These are phyloP conservation scores for Arctopsyche grandis DNA, from an alignment of 1,140 invertebrate genomes.

Conservation along the genomic window DNA sequence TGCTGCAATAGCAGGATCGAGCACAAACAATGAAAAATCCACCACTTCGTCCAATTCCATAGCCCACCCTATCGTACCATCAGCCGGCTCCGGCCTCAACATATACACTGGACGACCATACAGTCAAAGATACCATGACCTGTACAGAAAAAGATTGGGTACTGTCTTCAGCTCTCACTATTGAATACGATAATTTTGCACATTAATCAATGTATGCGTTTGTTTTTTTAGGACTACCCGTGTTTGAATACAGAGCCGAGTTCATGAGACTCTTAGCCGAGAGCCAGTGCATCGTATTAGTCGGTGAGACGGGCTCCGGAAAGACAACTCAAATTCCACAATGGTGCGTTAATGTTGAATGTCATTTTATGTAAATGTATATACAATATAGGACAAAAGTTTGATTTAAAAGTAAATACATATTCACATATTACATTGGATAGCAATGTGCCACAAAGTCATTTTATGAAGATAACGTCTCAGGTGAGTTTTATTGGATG, in stretches of 20 bases:
- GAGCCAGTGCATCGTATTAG: conserved; percentile 92
- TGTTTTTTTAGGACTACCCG: conserved; percentile 78
- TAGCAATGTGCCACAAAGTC: no score
- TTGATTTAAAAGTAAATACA: neutral
- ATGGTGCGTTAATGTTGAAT: conserved; percentile 42
- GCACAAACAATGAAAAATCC: conserved; percentile 53
- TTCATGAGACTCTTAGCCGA: conserved; percentile 93
- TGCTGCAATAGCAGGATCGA: conserved; percentile 37
- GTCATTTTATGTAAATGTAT: no score
- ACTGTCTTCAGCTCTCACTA: neutral
- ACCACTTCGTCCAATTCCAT: neutral
- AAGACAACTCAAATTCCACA: conserved; percentile 97
- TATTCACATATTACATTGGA: neutral
- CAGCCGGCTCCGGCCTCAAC: conserved; percentile 70
- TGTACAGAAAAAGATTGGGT: conserved; percentile 86
- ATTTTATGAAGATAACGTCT: no score
- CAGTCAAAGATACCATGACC: conserved; percentile 84
- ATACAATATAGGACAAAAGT: neutral
- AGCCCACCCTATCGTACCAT: conserved; percentile 57
- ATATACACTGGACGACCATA: conserved; percentile 80
- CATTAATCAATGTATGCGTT: no score
- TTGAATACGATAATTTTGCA: neutral
- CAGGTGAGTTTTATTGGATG: no score
- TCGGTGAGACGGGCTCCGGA: conserved; percentile 96
- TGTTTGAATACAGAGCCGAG: conserved; percentile 97